A percentile compares a stretch with the other conserved stretches of the same genome.
Conservation (phyloP, 2,797 vertebrate genomes). For the Lithobates sylvaticus region DNA sequence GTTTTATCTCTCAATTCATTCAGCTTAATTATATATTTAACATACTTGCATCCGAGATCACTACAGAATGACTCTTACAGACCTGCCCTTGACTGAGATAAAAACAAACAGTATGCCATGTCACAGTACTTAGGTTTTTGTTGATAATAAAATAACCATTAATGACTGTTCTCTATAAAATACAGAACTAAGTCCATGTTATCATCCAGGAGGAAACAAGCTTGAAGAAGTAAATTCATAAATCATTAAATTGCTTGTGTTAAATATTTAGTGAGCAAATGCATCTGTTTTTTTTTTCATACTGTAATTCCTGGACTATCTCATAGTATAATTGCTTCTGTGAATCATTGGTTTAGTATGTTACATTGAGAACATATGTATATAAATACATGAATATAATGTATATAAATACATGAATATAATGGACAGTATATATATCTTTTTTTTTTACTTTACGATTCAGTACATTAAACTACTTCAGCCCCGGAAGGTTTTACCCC, state of each 20-base stretch:
- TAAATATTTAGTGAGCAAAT: constrained; percentile 18
- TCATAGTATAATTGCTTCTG: constrained; percentile 5
- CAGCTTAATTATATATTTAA: not conserved
- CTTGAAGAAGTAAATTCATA: constrained; percentile 13
- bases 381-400: too few relatives aligned
- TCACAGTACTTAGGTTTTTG: not conserved
- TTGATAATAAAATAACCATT: constrained; percentile 40
- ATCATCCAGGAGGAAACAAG: constrained; percentile 23
- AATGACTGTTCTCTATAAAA: constrained; percentile 5
- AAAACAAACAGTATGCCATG: constrained; percentile 12
- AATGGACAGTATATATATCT: too few relatives aligned
- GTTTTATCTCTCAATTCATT: not conserved
- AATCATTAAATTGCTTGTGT: constrained; percentile 17
- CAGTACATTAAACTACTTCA: too few relatives aligned
- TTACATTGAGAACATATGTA: not conserved
- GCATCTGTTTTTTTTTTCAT: constrained; percentile 19
- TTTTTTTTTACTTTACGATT: too few relatives aligned
- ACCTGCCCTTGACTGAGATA: constrained; percentile 39
- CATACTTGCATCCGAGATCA: not conserved
- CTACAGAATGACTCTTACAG: not conserved
- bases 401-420: too few relatives aligned
- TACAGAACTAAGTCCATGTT: constrained; percentile 24
- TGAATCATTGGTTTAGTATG: not conserved
- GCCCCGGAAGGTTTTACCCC: too few relatives aligned
- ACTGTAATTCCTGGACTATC: constrained; percentile 15